A percentile compares a stretch with the other conserved stretches of the same genome.
Conservation (phyloP, 2,888 invertebrate species). For the Nebria brevicollis region DNA sequence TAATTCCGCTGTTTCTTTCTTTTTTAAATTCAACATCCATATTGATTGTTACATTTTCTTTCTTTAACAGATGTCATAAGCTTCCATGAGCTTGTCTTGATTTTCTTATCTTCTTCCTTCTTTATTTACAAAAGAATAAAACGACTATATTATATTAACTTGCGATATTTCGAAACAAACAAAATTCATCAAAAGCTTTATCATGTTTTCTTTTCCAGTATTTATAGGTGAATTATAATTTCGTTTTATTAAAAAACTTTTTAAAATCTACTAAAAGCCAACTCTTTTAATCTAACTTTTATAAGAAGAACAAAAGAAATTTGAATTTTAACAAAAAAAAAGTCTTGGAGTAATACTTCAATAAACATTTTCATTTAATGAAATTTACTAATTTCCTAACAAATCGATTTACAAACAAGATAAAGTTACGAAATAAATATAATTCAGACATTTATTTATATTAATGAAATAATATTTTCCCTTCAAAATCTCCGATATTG, state of each 20-base stretch:
- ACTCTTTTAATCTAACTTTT: constrained; percentile 42
- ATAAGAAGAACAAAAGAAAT: constrained; percentile 28
- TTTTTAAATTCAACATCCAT: not conserved
- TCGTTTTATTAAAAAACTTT: constrained; percentile 39
- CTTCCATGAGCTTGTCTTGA: not conserved
- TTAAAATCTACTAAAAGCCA: constrained; percentile 37
- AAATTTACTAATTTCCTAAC: not conserved
- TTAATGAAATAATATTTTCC: no score
- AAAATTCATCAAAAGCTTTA: constrained; percentile 37
- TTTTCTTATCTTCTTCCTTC: not conserved
- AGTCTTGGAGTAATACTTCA: not conserved
- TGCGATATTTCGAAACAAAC: not conserved
- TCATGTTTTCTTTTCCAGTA: constrained; percentile 34
- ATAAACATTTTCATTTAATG: not conserved
- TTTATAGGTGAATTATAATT: constrained; percentile 34
- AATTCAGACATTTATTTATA: no score
- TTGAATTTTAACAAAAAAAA: constrained; percentile 7
- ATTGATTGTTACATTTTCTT: not conserved
- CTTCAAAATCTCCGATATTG: no score
- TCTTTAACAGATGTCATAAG: not conserved
- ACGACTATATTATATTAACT: not conserved
- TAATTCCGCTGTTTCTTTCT: constrained; percentile 21
- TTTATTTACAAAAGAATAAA: not conserved
- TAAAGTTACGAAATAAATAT: no score
- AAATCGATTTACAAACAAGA: not conserved